These are phyloP conservation scores for Ictidomys tridecemlineatus DNA, from an alignment of 2,113 vertebrate genomes.

Conservation along the genomic window DNA sequence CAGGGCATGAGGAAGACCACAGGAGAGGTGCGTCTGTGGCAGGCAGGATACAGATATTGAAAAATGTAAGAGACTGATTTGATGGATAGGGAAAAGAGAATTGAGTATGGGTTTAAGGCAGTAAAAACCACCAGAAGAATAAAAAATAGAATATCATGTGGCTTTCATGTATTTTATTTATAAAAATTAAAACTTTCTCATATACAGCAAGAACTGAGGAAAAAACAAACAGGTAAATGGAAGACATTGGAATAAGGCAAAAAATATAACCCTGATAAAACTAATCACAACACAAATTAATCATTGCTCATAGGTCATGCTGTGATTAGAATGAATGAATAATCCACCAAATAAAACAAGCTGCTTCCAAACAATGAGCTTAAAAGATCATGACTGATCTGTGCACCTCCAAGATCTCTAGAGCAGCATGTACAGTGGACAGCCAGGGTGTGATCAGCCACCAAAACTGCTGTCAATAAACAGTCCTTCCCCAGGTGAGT, in stretches of 20 bases:
- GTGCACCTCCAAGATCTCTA: background rate
- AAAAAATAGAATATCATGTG: background rate
- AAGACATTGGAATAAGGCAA: background rate
- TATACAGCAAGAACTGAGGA: background rate
- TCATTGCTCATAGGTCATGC: background rate
- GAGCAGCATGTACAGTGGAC: background rate
- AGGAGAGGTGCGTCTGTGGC: background rate
- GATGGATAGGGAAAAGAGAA: background rate
- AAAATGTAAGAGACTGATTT: too few relatives aligned
- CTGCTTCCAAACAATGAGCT: background rate
- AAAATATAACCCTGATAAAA: background rate
- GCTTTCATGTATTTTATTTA: background rate
- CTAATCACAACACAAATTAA: background rate
- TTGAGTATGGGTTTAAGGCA: background rate
- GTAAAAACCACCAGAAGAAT: background rate
- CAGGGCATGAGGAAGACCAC: background rate
- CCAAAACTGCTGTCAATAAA: background rate
- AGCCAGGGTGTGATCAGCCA: fast-evolving
- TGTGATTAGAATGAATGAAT: background rate
- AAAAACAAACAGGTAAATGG: background rate
- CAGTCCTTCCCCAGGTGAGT: background rate
- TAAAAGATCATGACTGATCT: background rate
- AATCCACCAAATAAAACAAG: background rate
- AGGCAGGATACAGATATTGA: background rate
- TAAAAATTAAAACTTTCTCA: background rate